Evolutionary conservation across 2,113 vertebrate genomes (phyloP), one percentile per base, ranked within the genome.

Genomic region (Cettia cetti): DNA sequence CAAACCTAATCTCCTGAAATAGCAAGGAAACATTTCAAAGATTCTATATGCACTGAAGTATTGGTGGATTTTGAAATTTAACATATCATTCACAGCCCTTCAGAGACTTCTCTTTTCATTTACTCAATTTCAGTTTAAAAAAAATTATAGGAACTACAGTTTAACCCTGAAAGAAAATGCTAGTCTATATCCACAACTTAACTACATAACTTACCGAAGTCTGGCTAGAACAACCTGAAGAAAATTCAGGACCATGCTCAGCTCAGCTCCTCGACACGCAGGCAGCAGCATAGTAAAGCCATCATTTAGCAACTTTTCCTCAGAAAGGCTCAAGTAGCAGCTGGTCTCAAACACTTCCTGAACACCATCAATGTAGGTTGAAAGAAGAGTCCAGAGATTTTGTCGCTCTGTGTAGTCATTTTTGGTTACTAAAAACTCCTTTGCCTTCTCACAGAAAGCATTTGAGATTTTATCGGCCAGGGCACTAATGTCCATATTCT

Each of bases 301-400:
- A 94, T 99, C 99, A 59, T 98, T 98, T n/a, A 99, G 97, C 82
- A 99, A 96, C 97, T 98, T 99, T 74, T 99, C 99, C 89, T 99
- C 98, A 17, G 99, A 99, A 89, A 99, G 98, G 84, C 97, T 97
- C 59, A 99, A 97, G 87, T 90, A 96, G 85, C 89, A 45, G 96
- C 99, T 99, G 15, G 97, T 99, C 95, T 99, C 99, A 88, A 99
- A 99, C 64, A 99, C 98, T 97, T 99, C 99, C 18, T 98, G 98
- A 83, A 99, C 98, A 15, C 99, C 99, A 86, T 99, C 99, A 77
- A 99, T 96, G 91, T 99, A 99, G 19, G 98, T 98, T 47, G 98
- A 98, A 40, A 99, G 98, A 20, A 99, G 97, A 35, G 97, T 98
- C 99, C 99, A 99, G 23, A 99, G 98, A 91, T 97, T 98, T 19